A percentile compares a stretch with the other conserved stretches of the same genome.
Evolutionary conservation across 2,113 vertebrate species (phyloP).

Genomic region (Anthoscopus minutus): DNA sequence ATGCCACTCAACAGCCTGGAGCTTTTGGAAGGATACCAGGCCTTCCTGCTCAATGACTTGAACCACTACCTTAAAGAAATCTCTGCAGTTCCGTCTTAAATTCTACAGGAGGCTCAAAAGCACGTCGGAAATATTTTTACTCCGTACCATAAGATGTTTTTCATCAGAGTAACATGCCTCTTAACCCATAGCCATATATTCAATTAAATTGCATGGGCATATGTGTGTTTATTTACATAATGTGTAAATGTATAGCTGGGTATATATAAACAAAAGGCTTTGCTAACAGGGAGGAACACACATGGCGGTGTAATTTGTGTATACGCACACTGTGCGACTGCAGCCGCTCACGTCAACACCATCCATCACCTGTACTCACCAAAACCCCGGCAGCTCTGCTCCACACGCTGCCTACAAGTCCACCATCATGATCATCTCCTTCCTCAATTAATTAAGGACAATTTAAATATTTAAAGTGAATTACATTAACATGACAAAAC

Average conservation of each 20-base stretch:
- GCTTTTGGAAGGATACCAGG: not conserved
- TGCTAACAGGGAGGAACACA: slow-evolving; percentile 62
- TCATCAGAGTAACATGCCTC: slow-evolving; percentile 60
- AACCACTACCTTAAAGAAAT: slow-evolving; percentile 32
- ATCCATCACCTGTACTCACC: slow-evolving; percentile 62
- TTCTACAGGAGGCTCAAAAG: slow-evolving; percentile 49
- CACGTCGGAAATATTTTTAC: slow-evolving; percentile 31
- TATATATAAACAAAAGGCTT: slow-evolving; percentile 64
- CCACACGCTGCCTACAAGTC: not conserved
- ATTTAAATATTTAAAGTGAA: slow-evolving; percentile 55
- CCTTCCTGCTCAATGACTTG: not conserved
- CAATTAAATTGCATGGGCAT: slow-evolving; percentile 63
- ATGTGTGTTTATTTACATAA: slow-evolving; percentile 66
- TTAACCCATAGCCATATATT: slow-evolving; percentile 57
- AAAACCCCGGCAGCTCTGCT: slow-evolving; percentile 16
- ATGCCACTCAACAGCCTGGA: not conserved
- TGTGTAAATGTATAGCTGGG: slow-evolving; percentile 65
- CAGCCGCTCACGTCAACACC: slow-evolving; percentile 56
- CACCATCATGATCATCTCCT: not conserved
- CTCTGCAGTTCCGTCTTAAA: slow-evolving; percentile 53
- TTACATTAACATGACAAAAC: slow-evolving; percentile 55
- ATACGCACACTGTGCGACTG: slow-evolving; percentile 37
- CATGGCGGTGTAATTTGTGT: slow-evolving; percentile 57
- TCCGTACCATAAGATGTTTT: slow-evolving; percentile 60
- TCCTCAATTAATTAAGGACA: slow-evolving; percentile 54